Conservation (phyloP, 1,140 invertebrate species). For the Hirudo medicinalis region DNA sequence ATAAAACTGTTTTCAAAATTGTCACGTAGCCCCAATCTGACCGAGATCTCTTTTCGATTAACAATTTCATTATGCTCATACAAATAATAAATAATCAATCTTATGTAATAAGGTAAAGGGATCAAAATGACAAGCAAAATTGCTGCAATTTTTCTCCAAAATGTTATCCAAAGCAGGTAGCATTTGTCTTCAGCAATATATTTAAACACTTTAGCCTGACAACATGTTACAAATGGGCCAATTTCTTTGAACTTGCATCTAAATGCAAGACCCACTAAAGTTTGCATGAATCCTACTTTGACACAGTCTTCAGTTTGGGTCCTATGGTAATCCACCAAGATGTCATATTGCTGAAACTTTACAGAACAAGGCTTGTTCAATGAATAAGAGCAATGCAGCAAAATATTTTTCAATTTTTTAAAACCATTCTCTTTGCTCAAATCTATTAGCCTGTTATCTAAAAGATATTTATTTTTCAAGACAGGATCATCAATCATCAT, state of each 20-base stretch:
- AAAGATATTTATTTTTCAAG: not conserved
- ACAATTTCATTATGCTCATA: constrained; percentile 33
- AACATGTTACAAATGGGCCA: constrained; percentile 20
- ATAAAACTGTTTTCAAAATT: constrained; percentile 30
- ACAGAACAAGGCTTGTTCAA: constrained; percentile 9
- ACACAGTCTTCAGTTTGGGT: constrained; percentile 21
- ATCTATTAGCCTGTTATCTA: constrained; percentile 15
- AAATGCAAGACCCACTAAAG: constrained; percentile 14
- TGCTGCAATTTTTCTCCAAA: constrained; percentile 26
- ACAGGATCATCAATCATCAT: not conserved
- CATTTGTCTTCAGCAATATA: not conserved
- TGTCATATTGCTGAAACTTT: constrained; percentile 21
- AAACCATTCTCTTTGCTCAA: constrained; percentile 7
- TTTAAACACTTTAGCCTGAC: constrained; percentile 17
- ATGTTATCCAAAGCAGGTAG: constrained; percentile 13
- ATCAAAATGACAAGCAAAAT: constrained; percentile 30
- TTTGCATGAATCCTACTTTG: constrained; percentile 15
- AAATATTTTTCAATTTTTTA: constrained; percentile 15
- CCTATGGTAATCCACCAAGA: constrained; percentile 20
- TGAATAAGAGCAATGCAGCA: not conserved
- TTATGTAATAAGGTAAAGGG: constrained; percentile 34
- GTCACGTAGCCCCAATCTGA: constrained; percentile 24
- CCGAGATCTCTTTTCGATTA: constrained; percentile 23
- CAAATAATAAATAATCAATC: constrained; percentile 33
- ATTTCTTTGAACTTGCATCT: constrained; percentile 15